Evolutionary conservation across 2,888 invertebrate genomes (phyloP), one percentile per base, ranked within the genome.

Genomic region (Eubasilissa splendida): DNA sequence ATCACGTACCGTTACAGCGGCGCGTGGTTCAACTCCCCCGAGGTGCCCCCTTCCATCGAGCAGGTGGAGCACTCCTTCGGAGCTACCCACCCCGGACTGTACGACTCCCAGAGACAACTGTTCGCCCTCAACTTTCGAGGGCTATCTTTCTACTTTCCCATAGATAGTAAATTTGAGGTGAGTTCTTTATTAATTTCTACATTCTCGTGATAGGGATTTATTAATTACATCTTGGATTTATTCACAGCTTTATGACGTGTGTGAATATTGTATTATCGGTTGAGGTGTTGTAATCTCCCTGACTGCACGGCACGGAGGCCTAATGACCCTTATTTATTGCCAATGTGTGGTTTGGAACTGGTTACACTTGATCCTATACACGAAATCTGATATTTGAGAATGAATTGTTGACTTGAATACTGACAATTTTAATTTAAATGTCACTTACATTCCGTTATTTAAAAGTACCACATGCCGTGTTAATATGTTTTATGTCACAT

Each of bases 51-150:
- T 84, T 97, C 98, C 83, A 97, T 99, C 86, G 97, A 99, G 90
- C 98, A 98, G 89, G 98, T 99, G 85, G 99, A 99, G 89, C 97
- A 98, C 90, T 98, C 97, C 77, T 99, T 99, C 91, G 99, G 99
- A 84, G 99, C 99, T 82, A 99, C 99, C 54, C 98, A 98, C 90
- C 99, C 99, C 52, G 99, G 99, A 85, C 96, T 98, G 73, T 99
- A 98, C 88, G 99, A 99, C 91, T 95, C 97, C 81, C 96, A 97
- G 87, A 96, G 97, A 85, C 97, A 98, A 89, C 92, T 98, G 82
- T 99, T 99, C 90, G 96, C 97, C 84, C 92, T 99, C 85, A 98
- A 98, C 89, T 99, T 99, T 89, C 92, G 99, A 85, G 99, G 99
- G 10, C 92, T 99, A 70, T 97, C 98, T 22, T 99, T 99, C 90